phyloP scores from a whole-genome alignment of 2,888 invertebrate genomes.

The Cyclophora albipunctata region DNA sequence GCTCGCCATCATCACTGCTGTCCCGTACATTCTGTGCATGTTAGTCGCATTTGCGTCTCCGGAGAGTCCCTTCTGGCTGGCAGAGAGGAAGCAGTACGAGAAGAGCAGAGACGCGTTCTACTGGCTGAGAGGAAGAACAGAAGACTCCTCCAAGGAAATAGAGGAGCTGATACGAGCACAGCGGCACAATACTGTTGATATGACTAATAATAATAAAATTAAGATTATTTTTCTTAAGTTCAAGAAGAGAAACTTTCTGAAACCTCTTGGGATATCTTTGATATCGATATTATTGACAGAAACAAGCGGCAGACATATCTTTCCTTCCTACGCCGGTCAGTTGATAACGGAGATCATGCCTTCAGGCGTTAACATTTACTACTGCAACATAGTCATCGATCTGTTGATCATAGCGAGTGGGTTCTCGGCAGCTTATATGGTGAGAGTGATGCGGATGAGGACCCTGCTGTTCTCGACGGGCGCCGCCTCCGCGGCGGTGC shows the following conservation, averaged over 20 bases:
- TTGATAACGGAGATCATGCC: constrained; percentile 28
- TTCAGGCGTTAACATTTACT: constrained; percentile 17
- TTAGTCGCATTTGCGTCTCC: constrained; percentile 57
- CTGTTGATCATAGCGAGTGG: constrained; percentile 22
- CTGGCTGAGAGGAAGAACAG: constrained; percentile 62
- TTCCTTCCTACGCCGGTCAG: constrained; percentile 32
- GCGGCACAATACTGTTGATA: not conserved
- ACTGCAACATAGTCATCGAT: constrained; percentile 30
- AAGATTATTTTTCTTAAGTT: constrained; percentile 15
- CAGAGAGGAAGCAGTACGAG: constrained; percentile 44
- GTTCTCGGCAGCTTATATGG: constrained; percentile 20
- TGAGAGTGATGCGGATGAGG: constrained; percentile 7
- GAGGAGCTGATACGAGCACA: constrained; percentile 29
- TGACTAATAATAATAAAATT: constrained; percentile 1
- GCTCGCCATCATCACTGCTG: constrained; percentile 28
- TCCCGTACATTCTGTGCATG: constrained; percentile 30
- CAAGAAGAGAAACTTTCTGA: constrained; percentile 20
- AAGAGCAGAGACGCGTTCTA: constrained; percentile 67
- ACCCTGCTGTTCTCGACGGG: too few species aligned
- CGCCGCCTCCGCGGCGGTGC: too few species aligned
- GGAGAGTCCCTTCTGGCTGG: constrained; percentile 78
- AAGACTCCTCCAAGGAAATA: constrained; percentile 25
- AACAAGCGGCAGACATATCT: constrained; percentile 27
- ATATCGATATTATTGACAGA: constrained; percentile 26
- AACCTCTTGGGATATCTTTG: constrained; percentile 23